Evolutionary conservation across 2,888 invertebrate genomes (phyloP), one percentile per base, ranked within the genome.

Genomic region (Nowickia ferox): DNA sequence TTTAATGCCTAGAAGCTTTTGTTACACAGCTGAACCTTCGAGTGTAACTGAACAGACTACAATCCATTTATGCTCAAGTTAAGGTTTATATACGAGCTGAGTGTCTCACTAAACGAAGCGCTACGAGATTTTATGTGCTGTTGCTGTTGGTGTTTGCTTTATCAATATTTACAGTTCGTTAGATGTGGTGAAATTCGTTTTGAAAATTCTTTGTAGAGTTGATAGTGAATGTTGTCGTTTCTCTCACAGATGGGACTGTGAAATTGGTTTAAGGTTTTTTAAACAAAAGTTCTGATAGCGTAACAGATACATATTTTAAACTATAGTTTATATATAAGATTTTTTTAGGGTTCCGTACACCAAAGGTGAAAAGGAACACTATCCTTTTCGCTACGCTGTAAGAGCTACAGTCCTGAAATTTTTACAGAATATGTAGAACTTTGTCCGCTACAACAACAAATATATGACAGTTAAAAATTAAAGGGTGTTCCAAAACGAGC

Each of bases 11-110:
- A 77, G 87, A 88, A 88, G 87, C 88, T 82, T 76, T 65, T 86
- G 84, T 86, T 83, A 80, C 89, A 87, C 88, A 88, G 88, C 90
- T 90, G 90, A 90, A 90, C 90, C 89, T 88, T 89, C 88, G 87
- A 88, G 89, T 88, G 89, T 89, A 89, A 89, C 89, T 89, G 89
- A 89, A 89, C 88, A 89, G 90, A 91, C 90, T 91, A 90, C 89
- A 88, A 83, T 85, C 63, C 83, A 82, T 72, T 80, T 78, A 69
- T 87, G 88, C 80, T 81, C 86, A 87, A 87, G 88, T 87, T 88
- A 87, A 87, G 88, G 87, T 89, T 91, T 91, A 89, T 90, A 91
- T 91, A 90, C 88, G 87, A 84, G 84, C 87, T 87, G 87, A 84
- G 81, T 76, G 71, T 15, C 69, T 46, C 48, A 76, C 42, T 40